These are phyloP conservation scores for Hoplodrina blanda DNA, from an alignment of 2,888 invertebrate genomes.

Conservation along the genomic window DNA sequence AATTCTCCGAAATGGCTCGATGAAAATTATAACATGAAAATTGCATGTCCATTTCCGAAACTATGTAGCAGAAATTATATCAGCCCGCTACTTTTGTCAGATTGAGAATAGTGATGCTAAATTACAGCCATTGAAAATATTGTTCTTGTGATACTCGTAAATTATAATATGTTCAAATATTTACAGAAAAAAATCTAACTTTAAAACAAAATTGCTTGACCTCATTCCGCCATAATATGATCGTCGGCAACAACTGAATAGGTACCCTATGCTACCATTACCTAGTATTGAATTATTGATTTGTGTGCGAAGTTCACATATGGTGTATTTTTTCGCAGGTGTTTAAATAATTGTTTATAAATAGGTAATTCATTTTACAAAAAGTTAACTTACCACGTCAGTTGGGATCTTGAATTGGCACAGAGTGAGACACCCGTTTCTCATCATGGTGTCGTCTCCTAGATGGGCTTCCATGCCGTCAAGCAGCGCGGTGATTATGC, in stretches of 20 bases:
- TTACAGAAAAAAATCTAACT: too few species aligned
- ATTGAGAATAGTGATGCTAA: not conserved
- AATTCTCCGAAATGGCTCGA: conserved; percentile 4
- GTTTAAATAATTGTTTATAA: too few species aligned
- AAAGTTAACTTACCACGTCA: conserved; percentile 94
- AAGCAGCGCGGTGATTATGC: conserved; percentile 95
- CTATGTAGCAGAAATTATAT: not conserved
- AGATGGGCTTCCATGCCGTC: conserved; percentile 97
- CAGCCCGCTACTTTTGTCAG: not conserved
- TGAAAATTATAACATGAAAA: conserved; percentile 1
- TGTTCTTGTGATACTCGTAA: too few species aligned
- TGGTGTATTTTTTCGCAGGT: too few species aligned
- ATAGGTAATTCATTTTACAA: too few species aligned
- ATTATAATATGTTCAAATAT: too few species aligned
- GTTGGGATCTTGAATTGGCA: conserved; percentile 98
- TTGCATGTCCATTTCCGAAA: not conserved
- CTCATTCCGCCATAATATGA: too few species aligned
- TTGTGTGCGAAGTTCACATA: too few species aligned
- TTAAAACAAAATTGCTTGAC: too few species aligned
- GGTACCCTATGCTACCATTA: too few species aligned
- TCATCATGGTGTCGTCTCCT: conserved; percentile 97
- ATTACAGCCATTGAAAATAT: not conserved
- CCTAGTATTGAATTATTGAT: too few species aligned
- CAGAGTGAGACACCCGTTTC: conserved; percentile 98
- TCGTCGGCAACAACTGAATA: too few species aligned